These are phyloP conservation scores for Anser brachyrhynchus DNA, from an alignment of 2,113 vertebrate species.

Conservation along the genomic window DNA sequence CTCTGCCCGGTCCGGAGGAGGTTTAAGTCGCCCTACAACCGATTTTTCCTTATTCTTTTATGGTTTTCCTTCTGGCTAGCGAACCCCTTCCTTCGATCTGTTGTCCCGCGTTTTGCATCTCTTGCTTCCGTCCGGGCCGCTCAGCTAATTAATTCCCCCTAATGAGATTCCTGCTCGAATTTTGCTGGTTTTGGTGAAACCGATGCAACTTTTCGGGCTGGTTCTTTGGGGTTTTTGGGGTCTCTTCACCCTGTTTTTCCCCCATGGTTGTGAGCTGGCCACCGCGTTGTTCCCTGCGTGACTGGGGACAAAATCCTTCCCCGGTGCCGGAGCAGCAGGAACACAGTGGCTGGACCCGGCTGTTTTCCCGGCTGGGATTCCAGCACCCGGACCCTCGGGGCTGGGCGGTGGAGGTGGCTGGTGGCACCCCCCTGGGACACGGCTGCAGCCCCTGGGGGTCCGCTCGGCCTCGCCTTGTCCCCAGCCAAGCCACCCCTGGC, in stretches of 20 bases:
- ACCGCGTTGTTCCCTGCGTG: fast-evolving
- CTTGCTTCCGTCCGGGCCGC: neutral
- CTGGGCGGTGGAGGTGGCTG: too few species aligned
- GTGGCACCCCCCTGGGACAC: neutral
- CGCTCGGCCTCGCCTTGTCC: neutral
- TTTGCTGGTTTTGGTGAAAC: neutral
- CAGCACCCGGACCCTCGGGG: fast-evolving
- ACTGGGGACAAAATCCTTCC: neutral
- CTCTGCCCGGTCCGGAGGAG: neutral
- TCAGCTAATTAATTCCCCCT: conserved; percentile 31
- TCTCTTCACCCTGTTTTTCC: neutral
- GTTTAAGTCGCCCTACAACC: neutral
- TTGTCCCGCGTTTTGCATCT: neutral
- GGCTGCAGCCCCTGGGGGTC: fast-evolving
- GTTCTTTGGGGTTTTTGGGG: neutral
- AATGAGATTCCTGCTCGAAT: neutral
- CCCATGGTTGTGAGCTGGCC: neutral
- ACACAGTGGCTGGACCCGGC: neutral
- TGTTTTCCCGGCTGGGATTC: neutral
- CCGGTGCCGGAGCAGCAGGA: neutral
- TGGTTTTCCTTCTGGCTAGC: neutral
- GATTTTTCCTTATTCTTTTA: neutral
- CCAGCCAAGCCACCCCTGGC: neutral
- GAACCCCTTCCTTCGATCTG: neutral
- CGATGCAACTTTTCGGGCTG: neutral